Evolutionary conservation across 92 coral and sea anemone genomes (phyloP), one percentile per base, ranked within the genome.

Genomic region (Anthopleura xanthogrammica): DNA sequence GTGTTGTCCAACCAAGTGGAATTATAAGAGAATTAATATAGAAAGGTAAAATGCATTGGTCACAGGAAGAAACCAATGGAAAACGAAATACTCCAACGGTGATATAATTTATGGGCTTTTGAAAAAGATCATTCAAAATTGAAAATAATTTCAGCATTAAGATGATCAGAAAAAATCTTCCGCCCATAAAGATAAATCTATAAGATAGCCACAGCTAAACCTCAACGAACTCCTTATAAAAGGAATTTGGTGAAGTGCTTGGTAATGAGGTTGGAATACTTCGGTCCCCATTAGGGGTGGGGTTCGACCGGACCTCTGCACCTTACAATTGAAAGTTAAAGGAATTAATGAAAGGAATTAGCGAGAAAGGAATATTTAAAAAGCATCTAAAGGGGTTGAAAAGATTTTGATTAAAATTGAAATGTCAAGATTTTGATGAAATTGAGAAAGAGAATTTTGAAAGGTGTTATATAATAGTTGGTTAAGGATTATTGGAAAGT

Each of bases 231-330:
- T 9, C 17, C 74, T 16, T 12, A 9, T 1, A 29, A 68, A 68
- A 68, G 74, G 46, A 29, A 36, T 7, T 68, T 23, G 19, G 29
- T 64, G 72, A 64, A 39, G 71, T 64, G 36, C 10, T 42, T 12
- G 42, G 17, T 12, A 9, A 68, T 68, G 41, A 6, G 16, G 74
- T 6, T 8, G 74, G 74, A 50, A 56, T 84, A 81, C 73, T 82
- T 60, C 72, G 54, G 72, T 36, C 58, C 76, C 75, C 80, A 83
- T 90, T 83, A 60, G 93, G 87, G 93, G 93, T 87, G 86, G 90
- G 86, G 93, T 76, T 87, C 90, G 85, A 52, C 93, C 90, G 93
- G 88, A 60, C 84, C 78, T 75, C 22, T 41, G 50, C 82, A 29
- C 55, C 29, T 52, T 82, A 60, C 60, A 55, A 39, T 43, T 8